Percentiles rank a stretch among this genome's conserved stretches.
phyloP scores from a whole-genome alignment of 2,797 vertebrate genomes.

The Coccyzus lansbergi region DNA sequence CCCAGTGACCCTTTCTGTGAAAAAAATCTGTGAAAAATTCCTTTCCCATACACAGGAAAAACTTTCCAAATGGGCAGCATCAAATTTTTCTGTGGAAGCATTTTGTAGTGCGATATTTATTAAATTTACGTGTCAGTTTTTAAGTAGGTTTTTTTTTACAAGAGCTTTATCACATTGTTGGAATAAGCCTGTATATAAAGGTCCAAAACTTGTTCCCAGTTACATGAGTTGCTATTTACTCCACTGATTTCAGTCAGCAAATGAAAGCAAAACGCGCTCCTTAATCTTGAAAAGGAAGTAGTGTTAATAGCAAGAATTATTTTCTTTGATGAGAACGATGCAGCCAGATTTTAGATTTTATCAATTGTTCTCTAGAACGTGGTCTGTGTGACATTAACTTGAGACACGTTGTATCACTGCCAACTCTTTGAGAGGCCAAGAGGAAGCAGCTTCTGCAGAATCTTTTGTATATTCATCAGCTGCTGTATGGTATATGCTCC shows the following conservation, averaged over 20 bases:
- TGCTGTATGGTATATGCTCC: constrained; percentile 47
- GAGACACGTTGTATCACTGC: constrained; percentile 13
- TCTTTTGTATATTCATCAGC: constrained; percentile 59
- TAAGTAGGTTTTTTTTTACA: constrained; percentile 18
- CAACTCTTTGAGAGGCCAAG: constrained; percentile 40
- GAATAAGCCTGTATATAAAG: neutral
- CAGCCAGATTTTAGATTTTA: constrained; percentile 14
- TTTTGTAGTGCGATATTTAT: neutral
- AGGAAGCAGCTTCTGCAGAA: constrained; percentile 41
- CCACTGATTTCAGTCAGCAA: neutral
- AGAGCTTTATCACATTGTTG: neutral
- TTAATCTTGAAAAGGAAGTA: neutral
- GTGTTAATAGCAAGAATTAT: constrained; percentile 23
- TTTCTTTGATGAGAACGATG: constrained; percentile 25
- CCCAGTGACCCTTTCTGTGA: no score
- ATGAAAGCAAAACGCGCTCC: neutral
- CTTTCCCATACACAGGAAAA: neutral
- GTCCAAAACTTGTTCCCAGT: neutral
- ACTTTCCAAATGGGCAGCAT: neutral
- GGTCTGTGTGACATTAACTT: constrained; percentile 15
- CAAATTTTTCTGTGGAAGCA: neutral
- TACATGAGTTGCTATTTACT: neutral
- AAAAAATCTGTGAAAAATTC: no score
- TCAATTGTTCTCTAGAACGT: neutral
- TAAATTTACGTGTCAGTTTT: neutral